These are phyloP conservation scores for Paedocypris sp. DNA, from an alignment of 2,113 vertebrate genomes.

Conservation along the genomic window DNA sequence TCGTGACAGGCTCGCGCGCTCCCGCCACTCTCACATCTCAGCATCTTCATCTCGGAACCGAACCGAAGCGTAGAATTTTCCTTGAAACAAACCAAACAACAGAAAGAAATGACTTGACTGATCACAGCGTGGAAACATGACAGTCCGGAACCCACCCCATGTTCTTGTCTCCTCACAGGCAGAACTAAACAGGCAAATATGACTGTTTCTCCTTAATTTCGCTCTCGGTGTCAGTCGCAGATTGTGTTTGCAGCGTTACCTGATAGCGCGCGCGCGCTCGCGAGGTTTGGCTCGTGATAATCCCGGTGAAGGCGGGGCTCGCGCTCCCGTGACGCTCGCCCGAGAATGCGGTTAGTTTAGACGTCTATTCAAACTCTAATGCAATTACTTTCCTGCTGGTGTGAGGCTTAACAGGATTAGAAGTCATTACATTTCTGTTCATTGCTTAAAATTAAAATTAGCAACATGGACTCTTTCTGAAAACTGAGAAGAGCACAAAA, in stretches of 20 bases:
- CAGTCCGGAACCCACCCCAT: not conserved
- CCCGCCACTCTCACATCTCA: not conserved
- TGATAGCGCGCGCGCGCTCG: not conserved
- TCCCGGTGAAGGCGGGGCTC: slow-evolving; percentile 14
- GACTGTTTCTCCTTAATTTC: not conserved
- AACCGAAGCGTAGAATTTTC: not conserved
- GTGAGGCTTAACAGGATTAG: slow-evolving; percentile 9
- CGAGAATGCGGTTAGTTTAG: slow-evolving; percentile 15
- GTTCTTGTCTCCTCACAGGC: not conserved
- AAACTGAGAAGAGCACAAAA: not conserved
- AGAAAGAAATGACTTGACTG: not conserved
- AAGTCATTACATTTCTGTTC: slow-evolving; percentile 1
- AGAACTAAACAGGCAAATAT: not conserved
- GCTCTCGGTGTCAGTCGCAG: not conserved
- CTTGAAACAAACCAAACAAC: not conserved
- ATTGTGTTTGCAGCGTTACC: slow-evolving; percentile 9
- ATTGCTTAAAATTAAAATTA: not conserved
- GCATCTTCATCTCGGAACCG: not conserved
- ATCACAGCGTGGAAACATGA: not conserved
- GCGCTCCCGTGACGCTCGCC: slow-evolving; percentile 16
- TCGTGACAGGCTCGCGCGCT: not conserved
- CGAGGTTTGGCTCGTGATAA: slow-evolving; percentile 13
- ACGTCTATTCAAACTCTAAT: slow-evolving; percentile 17
- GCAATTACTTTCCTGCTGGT: slow-evolving; percentile 1
- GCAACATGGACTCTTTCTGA: not conserved